Percentiles rank a stretch among this genome's conserved stretches.
These are phyloP conservation scores for Diorhabda carinulata DNA, from an alignment of 1,140 invertebrate genomes.

Conservation along the genomic window DNA sequence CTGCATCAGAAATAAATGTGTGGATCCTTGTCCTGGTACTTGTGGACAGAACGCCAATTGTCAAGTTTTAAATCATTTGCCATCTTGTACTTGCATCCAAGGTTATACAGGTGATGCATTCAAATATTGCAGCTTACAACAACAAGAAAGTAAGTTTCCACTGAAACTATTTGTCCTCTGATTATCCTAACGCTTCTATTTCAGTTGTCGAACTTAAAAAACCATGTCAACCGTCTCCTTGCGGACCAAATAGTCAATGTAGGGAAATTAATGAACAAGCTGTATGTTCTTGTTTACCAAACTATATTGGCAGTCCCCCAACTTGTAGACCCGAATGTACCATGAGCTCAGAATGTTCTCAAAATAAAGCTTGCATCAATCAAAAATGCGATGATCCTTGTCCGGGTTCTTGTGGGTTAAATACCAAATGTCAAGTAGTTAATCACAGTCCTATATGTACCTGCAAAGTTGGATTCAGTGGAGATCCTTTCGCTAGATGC, in stretches of 20 bases:
- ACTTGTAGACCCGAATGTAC: slow-evolving; percentile 78
- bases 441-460: slow-evolving; percentile 69
- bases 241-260: slow-evolving; percentile 77
- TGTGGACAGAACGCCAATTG: slow-evolving; percentile 62
- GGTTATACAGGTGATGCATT: slow-evolving; percentile 62
- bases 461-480: slow-evolving; percentile 63
- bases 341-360: slow-evolving; percentile 74
- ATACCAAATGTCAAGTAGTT: slow-evolving; percentile 61
- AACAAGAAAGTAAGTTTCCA: slow-evolving; percentile 30
- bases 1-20: slow-evolving; percentile 59
- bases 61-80: slow-evolving; percentile 56
- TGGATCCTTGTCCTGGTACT: slow-evolving; percentile 62
- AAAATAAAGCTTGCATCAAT: slow-evolving; percentile 72
- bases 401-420: slow-evolving; percentile 67
- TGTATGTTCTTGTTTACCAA: slow-evolving; percentile 74
- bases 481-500: slow-evolving; percentile 72
- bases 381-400: slow-evolving; percentile 78
- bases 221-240: slow-evolving; percentile 75
- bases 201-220: slow-evolving; percentile 44
- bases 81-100: slow-evolving; percentile 54
- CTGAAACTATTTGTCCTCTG: background rate
- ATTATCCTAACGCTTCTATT: background rate
- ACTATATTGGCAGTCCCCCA: slow-evolving; percentile 74
- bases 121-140: slow-evolving; percentile 50
- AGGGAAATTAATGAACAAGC: slow-evolving; percentile 66